Conservation (phyloP, 2,113 vertebrate genomes). For the Lepisosteus osseus region DNA sequence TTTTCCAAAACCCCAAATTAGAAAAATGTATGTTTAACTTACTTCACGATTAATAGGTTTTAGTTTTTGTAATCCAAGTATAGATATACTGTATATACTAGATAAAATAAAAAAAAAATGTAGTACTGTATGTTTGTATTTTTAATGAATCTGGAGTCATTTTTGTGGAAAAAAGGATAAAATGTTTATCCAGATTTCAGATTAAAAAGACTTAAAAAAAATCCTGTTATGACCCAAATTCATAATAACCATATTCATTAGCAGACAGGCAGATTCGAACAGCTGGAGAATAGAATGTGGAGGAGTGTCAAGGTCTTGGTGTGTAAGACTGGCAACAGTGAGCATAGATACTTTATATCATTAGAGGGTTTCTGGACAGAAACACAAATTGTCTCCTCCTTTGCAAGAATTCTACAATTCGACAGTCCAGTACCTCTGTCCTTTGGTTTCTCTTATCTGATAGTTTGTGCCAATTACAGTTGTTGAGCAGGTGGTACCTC, state of each 20-base stretch:
- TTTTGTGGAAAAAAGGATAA: too few relatives aligned
- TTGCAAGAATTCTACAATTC: conserved; percentile 59
- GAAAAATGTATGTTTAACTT: too few relatives aligned
- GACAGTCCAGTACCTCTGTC: conserved; percentile 59
- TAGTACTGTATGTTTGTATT: too few relatives aligned
- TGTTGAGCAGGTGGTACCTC: conserved; percentile 73
- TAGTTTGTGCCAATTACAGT: conserved; percentile 69
- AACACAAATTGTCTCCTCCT: conserved; percentile 63
- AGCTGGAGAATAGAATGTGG: conserved; percentile 58
- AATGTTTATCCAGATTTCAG: too few relatives aligned
- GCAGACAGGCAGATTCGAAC: conserved; percentile 63
- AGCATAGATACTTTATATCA: conserved; percentile 61
- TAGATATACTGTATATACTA: too few relatives aligned
- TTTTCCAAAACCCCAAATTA: too few relatives aligned
- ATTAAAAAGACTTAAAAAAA: conserved; percentile 16
- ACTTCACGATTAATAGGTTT: too few relatives aligned
- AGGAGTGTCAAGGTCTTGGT: conserved; percentile 68
- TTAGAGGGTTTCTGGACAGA: conserved; percentile 56
- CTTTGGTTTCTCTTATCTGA: conserved; percentile 64
- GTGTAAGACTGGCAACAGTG: conserved; percentile 64
- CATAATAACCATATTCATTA: conserved; percentile 57
- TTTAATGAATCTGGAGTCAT: too few relatives aligned
- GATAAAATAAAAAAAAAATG: not conserved
- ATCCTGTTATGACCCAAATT: conserved; percentile 53
- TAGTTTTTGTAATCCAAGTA: too few relatives aligned